A percentile compares a stretch with the other conserved stretches of the same genome.
Evolutionary conservation across 2,888 invertebrate genomes (phyloP).

Genomic region (Cheilosia grossa): DNA sequence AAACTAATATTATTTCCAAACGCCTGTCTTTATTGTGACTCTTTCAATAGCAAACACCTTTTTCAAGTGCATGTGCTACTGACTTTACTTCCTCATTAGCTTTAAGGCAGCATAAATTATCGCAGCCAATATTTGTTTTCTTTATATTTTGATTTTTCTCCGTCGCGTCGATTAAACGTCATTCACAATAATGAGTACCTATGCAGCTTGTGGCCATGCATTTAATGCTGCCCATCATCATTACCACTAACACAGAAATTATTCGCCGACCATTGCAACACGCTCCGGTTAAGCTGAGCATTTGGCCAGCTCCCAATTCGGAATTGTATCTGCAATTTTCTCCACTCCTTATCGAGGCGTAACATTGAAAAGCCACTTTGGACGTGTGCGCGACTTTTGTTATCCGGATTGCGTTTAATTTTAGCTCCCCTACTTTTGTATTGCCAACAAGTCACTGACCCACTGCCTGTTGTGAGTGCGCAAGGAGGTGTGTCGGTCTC

Average conservation of each 20-base stretch:
- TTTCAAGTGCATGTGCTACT: constrained; percentile 3
- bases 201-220: constrained; percentile 2
- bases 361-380: constrained; percentile 61
- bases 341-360: constrained; percentile 66
- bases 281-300: constrained; percentile 31
- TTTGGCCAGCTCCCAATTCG: constrained; percentile 44
- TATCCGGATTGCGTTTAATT: constrained; percentile 58
- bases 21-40: too few species aligned
- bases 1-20: too few species aligned
- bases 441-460: constrained; percentile 33
- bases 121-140: constrained; percentile 14
- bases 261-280: constrained; percentile 25
- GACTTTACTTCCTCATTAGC: not conserved
- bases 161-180: not conserved
- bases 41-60: not conserved
- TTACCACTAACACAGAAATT: constrained; percentile 30
- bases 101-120: not conserved
- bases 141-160: constrained; percentile 22
- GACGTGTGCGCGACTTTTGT: constrained; percentile 52
- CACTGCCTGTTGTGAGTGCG: not conserved
- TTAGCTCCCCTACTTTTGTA: constrained; percentile 15
- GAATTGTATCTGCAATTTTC: constrained; percentile 65
- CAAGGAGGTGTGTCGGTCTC: constrained; percentile 56
- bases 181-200: constrained; percentile 24
- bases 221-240: constrained; percentile 24